phyloP scores from a whole-genome alignment of 30 jellyfish, hydroid and myxozoan genomes.

The Turritopsis dohrnii region DNA sequence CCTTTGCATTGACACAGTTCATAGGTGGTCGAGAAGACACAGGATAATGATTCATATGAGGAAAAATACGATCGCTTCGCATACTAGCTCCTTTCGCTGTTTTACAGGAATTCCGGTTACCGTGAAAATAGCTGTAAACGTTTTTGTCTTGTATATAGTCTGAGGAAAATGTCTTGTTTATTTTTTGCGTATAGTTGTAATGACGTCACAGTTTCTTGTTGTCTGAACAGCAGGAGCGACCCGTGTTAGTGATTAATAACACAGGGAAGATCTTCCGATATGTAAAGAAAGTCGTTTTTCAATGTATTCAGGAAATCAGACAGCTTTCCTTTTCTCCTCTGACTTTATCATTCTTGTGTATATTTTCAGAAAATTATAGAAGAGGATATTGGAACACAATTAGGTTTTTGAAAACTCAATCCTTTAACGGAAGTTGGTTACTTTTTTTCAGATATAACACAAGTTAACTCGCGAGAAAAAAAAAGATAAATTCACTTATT shows the following conservation, averaged over 20 bases:
- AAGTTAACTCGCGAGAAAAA: too few relatives aligned
- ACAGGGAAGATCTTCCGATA: not conserved
- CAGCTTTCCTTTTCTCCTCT: not conserved
- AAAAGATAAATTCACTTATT: not conserved
- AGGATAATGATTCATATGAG: not conserved
- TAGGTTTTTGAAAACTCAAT: not conserved
- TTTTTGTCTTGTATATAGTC: not conserved
- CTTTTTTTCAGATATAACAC: not conserved
- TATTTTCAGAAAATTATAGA: not conserved
- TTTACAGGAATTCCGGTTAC: not conserved
- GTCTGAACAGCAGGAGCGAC: not conserved
- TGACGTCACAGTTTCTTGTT: not conserved
- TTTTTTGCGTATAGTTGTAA: not conserved
- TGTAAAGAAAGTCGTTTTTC: not conserved
- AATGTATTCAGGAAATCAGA: not conserved
- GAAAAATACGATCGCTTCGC: not conserved
- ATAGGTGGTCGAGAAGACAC: not conserved
- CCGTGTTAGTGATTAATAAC: not conserved
- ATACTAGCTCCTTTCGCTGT: not conserved
- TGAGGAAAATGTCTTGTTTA: not conserved
- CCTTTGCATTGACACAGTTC: too few relatives aligned
- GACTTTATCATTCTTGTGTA: not conserved
- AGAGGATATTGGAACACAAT: not conserved
- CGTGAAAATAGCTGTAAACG: not conserved
- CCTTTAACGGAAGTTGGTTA: not conserved